phyloP scores from a whole-genome alignment of 2,797 vertebrate genomes.

The Acanthopagrus latus region DNA sequence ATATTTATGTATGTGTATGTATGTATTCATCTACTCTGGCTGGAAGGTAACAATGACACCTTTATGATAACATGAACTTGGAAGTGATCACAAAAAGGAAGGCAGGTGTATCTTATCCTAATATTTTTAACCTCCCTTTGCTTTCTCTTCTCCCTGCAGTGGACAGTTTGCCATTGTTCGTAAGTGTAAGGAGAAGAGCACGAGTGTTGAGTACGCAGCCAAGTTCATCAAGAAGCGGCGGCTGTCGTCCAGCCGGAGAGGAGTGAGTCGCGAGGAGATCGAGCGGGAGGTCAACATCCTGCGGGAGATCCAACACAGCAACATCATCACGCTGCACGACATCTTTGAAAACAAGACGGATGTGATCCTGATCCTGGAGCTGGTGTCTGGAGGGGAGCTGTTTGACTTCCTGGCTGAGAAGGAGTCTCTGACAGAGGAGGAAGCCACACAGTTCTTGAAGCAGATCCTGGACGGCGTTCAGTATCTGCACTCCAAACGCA shows the following conservation, averaged over 20 bases:
- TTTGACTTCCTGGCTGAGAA: constrained; percentile 99
- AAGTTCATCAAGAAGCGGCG: constrained; percentile 99
- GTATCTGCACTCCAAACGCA: constrained; percentile 96
- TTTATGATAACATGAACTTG: not conserved
- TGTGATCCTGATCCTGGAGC: constrained; percentile 97
- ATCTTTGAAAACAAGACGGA: constrained; percentile 99
- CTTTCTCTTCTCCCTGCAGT: constrained; percentile 67
- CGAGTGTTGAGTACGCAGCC: constrained; percentile 90
- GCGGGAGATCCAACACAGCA: constrained; percentile 96
- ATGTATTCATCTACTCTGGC: not conserved
- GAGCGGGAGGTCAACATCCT: constrained; percentile 98
- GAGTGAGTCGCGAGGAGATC: constrained; percentile 98
- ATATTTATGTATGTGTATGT: too few species aligned
- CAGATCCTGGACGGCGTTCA: constrained; percentile 98
- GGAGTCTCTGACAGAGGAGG: constrained; percentile 96
- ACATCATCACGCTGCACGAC: constrained; percentile 98
- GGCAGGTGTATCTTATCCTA: not conserved
- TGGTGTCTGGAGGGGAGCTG: constrained; percentile 96
- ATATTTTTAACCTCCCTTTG: not conserved
- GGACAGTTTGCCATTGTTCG: constrained; percentile 98
- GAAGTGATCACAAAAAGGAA: not conserved
- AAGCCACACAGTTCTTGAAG: constrained; percentile 98
- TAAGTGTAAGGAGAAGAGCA: constrained; percentile 93
- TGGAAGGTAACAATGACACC: not conserved
- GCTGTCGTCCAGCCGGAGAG: constrained; percentile 94